Percentiles rank a stretch among this genome's conserved stretches.
Conservation (phyloP, 1,140 invertebrate genomes). For the Bombus confusus region DNA sequence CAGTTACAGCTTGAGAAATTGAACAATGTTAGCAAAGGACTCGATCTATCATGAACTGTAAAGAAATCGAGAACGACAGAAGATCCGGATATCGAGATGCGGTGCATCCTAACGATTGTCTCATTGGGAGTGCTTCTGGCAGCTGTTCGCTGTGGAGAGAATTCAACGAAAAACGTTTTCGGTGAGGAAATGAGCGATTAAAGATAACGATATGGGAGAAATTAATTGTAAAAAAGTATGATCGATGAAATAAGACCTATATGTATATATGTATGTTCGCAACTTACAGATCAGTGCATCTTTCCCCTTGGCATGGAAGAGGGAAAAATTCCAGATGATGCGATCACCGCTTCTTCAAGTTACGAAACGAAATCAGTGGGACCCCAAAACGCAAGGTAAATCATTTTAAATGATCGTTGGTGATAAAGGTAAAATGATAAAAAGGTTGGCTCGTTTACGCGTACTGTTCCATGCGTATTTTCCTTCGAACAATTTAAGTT, state of each 20-base stretch:
- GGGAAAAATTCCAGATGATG: constrained; percentile 91
- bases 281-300: constrained; percentile 89
- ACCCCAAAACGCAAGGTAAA: constrained; percentile 94
- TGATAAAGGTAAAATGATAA: background rate
- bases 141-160: constrained; percentile 70
- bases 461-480: background rate
- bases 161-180: constrained; percentile 75
- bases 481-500: too few species aligned
- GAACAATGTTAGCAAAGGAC: constrained; percentile 71
- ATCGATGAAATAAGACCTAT: background rate
- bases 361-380: constrained; percentile 95
- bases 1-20: constrained; percentile 60
- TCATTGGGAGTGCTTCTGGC: constrained; percentile 75
- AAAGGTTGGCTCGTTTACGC: background rate
- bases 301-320: constrained; percentile 95
- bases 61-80: constrained; percentile 68
- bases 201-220: background rate
- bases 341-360: constrained; percentile 93
- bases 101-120: constrained; percentile 78
- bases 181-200: constrained; percentile 55
- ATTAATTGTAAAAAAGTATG: background rate
- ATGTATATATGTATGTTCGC: background rate
- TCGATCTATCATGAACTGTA: constrained; percentile 77
- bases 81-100: constrained; percentile 75
- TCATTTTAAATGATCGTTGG: background rate